These are phyloP conservation scores for Zaprionus inermis DNA, from an alignment of 1,140 invertebrate genomes.

Conservation along the genomic window DNA sequence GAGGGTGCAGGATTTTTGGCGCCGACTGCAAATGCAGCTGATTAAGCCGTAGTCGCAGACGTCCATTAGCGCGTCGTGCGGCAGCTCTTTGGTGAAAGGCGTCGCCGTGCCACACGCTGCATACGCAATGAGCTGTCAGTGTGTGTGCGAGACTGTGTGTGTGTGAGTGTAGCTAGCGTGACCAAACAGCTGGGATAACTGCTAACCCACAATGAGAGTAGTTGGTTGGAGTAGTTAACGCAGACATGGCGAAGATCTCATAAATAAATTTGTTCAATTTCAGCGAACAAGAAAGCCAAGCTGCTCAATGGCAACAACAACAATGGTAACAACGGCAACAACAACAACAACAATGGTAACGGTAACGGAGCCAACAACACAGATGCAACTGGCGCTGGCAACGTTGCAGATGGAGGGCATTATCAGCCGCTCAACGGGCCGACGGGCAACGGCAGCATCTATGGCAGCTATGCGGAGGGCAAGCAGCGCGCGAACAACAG, in stretches of 20 bases:
- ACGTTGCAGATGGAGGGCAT: slow-evolving; percentile 24
- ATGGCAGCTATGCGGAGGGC: slow-evolving; percentile 56
- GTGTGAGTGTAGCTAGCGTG: slow-evolving; percentile 61
- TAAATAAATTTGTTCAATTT: slow-evolving; percentile 83
- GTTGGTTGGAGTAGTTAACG: slow-evolving; percentile 29
- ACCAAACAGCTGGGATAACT: slow-evolving; percentile 63
- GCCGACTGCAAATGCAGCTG: slow-evolving; percentile 10
- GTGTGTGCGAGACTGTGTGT: neutral
- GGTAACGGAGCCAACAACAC: slow-evolving; percentile 28
- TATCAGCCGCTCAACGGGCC: slow-evolving; percentile 34
- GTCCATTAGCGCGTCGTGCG: slow-evolving; percentile 45
- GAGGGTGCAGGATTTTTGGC: slow-evolving; percentile 15
- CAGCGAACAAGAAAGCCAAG: slow-evolving; percentile 84
- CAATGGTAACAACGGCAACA: slow-evolving; percentile 25
- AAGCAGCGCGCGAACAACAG: slow-evolving; percentile 48
- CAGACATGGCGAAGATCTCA: slow-evolving; percentile 45
- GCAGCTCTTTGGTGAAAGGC: slow-evolving; percentile 69
- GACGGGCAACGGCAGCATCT: slow-evolving; percentile 34
- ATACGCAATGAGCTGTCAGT: slow-evolving; percentile 60
- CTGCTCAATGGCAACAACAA: slow-evolving; percentile 72
- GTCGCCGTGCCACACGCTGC: slow-evolving; percentile 43
- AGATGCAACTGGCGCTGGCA: slow-evolving; percentile 12
- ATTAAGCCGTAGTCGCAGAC: slow-evolving; percentile 19
- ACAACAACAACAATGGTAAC: slow-evolving; percentile 25
- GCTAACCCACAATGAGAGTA: slow-evolving; percentile 64